A percentile compares a stretch with the other conserved stretches of the same genome.
These are phyloP conservation scores for Rhineura floridana DNA, from an alignment of 2,113 vertebrate species.

Conservation along the genomic window DNA sequence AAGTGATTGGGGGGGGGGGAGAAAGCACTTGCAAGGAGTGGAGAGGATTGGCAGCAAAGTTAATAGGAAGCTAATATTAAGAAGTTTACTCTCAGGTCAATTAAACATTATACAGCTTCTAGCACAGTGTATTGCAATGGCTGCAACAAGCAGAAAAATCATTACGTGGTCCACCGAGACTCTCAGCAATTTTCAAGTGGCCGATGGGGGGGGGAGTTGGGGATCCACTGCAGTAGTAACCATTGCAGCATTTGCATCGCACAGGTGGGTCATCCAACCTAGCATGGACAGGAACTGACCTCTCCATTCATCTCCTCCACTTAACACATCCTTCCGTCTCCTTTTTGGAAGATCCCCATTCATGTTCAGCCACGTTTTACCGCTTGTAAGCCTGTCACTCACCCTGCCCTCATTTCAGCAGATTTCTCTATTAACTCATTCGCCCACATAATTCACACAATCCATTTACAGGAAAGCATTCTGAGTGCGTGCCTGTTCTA, in stretches of 20 bases:
- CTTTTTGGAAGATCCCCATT: not conserved
- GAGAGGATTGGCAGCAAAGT: too few species aligned
- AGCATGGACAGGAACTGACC: not conserved
- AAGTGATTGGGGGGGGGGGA: too few species aligned
- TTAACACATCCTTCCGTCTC: not conserved
- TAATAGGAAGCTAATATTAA: too few species aligned
- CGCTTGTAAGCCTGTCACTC: not conserved
- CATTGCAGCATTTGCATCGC: not conserved
- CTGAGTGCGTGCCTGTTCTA: not conserved
- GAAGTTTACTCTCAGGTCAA: too few species aligned
- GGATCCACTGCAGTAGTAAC: too few species aligned
- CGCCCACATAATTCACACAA: constrained; percentile 8
- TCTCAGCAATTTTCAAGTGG: too few species aligned
- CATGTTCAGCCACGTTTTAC: not conserved
- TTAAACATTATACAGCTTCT: too few species aligned
- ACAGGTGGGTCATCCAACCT: not conserved
- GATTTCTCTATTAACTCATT: constrained; percentile 12
- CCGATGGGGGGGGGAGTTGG: too few species aligned
- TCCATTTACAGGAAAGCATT: not conserved
- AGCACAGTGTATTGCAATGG: too few species aligned
- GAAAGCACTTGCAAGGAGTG: too few species aligned
- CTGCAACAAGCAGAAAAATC: too few species aligned
- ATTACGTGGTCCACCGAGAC: too few species aligned
- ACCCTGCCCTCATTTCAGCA: not conserved
- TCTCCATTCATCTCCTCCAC: not conserved